A percentile compares a stretch with the other conserved stretches of the same genome.
Evolutionary conservation across 2,888 invertebrate genomes (phyloP).

Genomic region (Dryomyza anilis): DNA sequence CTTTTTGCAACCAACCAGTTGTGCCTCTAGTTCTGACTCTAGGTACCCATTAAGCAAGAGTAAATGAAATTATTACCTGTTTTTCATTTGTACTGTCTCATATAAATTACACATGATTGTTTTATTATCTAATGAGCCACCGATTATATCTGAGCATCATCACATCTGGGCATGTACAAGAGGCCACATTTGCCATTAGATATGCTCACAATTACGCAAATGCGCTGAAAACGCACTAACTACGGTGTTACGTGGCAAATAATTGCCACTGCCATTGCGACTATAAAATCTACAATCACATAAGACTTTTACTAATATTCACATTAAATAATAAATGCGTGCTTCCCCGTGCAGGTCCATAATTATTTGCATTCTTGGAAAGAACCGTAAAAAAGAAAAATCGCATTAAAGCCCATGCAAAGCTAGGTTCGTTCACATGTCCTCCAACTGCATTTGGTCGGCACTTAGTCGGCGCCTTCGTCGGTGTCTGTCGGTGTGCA

Average conservation of each 20-base stretch:
- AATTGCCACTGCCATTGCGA: neutral
- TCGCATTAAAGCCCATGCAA: neutral
- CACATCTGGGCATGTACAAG: no score
- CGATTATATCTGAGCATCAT: neutral
- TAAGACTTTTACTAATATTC: neutral
- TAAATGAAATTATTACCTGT: no score
- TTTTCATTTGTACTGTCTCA: no score
- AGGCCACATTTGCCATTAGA: neutral
- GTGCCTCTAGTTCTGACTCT: no score
- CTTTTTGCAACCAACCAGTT: no score
- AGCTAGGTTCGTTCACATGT: neutral
- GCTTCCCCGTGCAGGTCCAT: no score
- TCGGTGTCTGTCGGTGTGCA: neutral
- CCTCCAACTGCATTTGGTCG: neutral
- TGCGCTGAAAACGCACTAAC: neutral
- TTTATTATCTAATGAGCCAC: constrained; percentile 2
- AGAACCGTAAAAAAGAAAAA: neutral
- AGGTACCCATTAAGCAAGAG: no score
- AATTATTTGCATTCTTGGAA: constrained; percentile 19
- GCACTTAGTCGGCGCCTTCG: neutral
- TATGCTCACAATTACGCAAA: constrained; percentile 10
- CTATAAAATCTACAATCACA: neutral
- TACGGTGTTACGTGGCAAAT: neutral
- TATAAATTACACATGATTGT: constrained; percentile 1
- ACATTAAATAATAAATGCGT: constrained; percentile 1